A percentile compares a stretch with the other conserved stretches of the same genome.
These are phyloP conservation scores for Anomalospiza imberbis DNA, from an alignment of 2,797 vertebrate genomes.

Conservation along the genomic window DNA sequence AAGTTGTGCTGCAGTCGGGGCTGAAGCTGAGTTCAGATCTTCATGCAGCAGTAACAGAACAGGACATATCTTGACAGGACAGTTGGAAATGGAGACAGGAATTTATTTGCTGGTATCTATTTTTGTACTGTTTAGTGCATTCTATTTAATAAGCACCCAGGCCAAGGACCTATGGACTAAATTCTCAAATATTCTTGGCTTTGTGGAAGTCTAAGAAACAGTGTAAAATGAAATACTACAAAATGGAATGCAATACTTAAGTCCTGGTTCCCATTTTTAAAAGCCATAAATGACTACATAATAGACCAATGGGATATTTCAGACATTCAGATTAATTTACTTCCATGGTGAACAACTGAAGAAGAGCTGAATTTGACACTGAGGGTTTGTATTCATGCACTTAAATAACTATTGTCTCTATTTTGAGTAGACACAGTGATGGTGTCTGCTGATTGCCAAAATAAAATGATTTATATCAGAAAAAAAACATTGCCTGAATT, in stretches of 20 bases:
- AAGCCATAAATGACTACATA: not conserved
- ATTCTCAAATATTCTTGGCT: not conserved
- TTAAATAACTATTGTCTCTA: not conserved
- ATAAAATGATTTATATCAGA: not conserved
- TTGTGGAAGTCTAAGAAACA: not conserved
- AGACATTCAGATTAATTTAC: not conserved
- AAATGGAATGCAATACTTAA: not conserved
- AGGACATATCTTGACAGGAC: not conserved
- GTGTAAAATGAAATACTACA: not conserved
- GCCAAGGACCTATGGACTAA: not conserved
- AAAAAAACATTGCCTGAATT: not conserved
- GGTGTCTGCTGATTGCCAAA: not conserved
- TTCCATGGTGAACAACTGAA: not conserved
- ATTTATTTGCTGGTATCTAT: not conserved
- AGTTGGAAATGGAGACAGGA: not conserved
- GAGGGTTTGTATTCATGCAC: not conserved
- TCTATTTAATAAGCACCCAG: not conserved
- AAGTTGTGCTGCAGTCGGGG: not conserved
- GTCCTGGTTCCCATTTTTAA: not conserved
- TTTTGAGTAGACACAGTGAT: not conserved
- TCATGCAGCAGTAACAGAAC: fast-evolving
- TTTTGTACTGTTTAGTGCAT: not conserved
- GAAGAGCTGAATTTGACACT: not conserved
- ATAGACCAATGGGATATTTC: not conserved
- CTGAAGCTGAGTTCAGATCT: not conserved